A percentile compares a stretch with the other conserved stretches of the same genome.
These are phyloP conservation scores for Ctenochaetus hawaiiensis DNA, from an alignment of 2,797 vertebrate species.

Conservation along the genomic window DNA sequence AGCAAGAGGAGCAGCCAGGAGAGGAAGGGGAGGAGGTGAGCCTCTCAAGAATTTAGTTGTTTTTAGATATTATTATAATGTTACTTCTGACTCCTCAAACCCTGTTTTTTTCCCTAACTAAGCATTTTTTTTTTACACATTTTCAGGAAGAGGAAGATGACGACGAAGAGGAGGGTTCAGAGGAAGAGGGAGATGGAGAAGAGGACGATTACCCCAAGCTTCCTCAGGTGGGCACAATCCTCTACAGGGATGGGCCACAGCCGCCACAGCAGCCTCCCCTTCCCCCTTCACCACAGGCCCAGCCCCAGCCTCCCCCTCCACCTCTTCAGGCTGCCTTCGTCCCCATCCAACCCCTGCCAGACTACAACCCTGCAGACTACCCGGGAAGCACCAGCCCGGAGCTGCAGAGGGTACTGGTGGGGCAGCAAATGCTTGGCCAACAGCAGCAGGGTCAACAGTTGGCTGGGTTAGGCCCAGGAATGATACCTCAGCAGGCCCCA, in stretches of 20 bases:
- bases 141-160: slow-evolving; percentile 80
- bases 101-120: neutral
- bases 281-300: slow-evolving; percentile 87
- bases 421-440: slow-evolving; percentile 92
- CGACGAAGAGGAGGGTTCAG: slow-evolving; percentile 77
- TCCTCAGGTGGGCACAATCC: slow-evolving; percentile 93
- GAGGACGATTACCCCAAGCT: slow-evolving; percentile 90
- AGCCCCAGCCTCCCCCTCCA: slow-evolving; percentile 85
- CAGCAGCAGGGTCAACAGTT: slow-evolving; percentile 88
- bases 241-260: slow-evolving; percentile 89
- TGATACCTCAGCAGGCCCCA: slow-evolving; percentile 94
- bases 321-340: slow-evolving; percentile 90
- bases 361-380: slow-evolving; percentile 93
- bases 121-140: neutral
- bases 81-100: neutral
- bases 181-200: slow-evolving; percentile 80
- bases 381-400: slow-evolving; percentile 92
- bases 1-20: slow-evolving; percentile 75
- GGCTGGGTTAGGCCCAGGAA: slow-evolving; percentile 86
- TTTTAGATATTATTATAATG: neutral
- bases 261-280: slow-evolving; percentile 85
- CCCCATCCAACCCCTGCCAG: slow-evolving; percentile 93
- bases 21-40: slow-evolving; percentile 77
- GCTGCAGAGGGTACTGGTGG: slow-evolving; percentile 94
- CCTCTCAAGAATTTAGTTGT: neutral